Percentiles rank a stretch among this genome's conserved stretches.
Evolutionary conservation across 2,888 invertebrate species (phyloP).

Genomic region (Papilio elwesi): DNA sequence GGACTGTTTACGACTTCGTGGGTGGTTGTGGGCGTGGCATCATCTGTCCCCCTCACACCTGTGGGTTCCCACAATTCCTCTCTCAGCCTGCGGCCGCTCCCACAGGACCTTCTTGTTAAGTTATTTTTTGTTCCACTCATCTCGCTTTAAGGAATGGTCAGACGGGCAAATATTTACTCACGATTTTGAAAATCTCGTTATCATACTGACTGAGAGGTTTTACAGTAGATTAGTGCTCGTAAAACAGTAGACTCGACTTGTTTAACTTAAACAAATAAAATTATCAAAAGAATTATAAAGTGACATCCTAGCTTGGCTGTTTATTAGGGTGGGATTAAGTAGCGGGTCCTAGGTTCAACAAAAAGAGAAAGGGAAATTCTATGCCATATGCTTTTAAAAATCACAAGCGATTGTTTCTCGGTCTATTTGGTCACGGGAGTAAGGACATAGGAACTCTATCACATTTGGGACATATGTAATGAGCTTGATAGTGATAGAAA

Average conservation of each 20-base stretch:
- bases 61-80: constrained; percentile 50
- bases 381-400: too few relatives aligned
- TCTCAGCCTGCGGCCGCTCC: constrained; percentile 76
- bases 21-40: constrained; percentile 83
- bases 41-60: constrained; percentile 59
- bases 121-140: constrained; percentile 79
- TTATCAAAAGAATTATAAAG: constrained; percentile 8
- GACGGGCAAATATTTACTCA: constrained; percentile 83
- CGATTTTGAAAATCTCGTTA: constrained; percentile 82
- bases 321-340: not conserved
- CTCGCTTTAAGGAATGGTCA: constrained; percentile 78
- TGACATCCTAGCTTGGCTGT: not conserved
- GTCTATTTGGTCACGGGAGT: too few relatives aligned
- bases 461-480: too few relatives aligned
- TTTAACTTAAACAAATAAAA: constrained; percentile 25
- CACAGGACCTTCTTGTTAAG: constrained; percentile 83
- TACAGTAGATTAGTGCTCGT: constrained; percentile 64
- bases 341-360: not conserved
- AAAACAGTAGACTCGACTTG: constrained; percentile 24
- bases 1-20: constrained; percentile 83
- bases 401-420: too few relatives aligned
- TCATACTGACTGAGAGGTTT: constrained; percentile 65
- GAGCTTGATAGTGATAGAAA: too few relatives aligned
- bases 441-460: too few relatives aligned
- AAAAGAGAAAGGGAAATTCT: too few relatives aligned